phyloP scores from a whole-genome alignment of 2,888 invertebrate genomes.

The Orthonychiurus folsomi region DNA sequence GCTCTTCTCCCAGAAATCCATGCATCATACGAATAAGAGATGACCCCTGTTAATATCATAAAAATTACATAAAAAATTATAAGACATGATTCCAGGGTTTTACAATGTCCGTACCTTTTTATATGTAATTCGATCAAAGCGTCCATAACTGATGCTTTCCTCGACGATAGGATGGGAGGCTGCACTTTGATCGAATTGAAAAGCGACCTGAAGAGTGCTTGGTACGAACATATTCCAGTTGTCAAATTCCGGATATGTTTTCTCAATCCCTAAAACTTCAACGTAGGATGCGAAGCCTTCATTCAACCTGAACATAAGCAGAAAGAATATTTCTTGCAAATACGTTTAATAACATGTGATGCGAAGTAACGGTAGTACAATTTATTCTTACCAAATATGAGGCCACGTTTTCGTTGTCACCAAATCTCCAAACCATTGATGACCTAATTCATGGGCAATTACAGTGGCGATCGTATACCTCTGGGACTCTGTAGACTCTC shows the following conservation, averaged over 20 bases:
- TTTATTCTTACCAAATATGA: conserved; percentile 25
- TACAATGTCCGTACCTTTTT: conserved; percentile 40
- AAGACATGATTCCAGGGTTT: too few species aligned
- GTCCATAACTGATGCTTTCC: conserved; percentile 45
- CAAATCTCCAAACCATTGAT: conserved; percentile 22
- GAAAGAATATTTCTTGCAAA: too few species aligned
- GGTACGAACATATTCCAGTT: conserved; percentile 27
- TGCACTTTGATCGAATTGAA: conserved; percentile 43
- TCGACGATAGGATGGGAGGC: conserved; percentile 46
- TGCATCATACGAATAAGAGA: conserved; percentile 50
- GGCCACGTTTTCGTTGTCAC: conserved; percentile 19
- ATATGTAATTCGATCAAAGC: conserved; percentile 47
- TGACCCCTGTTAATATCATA: too few species aligned
- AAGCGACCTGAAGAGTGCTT: conserved; percentile 37
- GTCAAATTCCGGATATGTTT: conserved; percentile 31
- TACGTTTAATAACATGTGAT: too few species aligned
- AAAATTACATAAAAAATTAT: too few species aligned
- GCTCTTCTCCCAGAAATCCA: conserved; percentile 45
- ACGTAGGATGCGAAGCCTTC: conserved; percentile 37
- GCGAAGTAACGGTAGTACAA: too few species aligned
- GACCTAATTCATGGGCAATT: conserved; percentile 20
- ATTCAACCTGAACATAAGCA: too few species aligned
- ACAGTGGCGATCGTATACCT: conserved; percentile 14
- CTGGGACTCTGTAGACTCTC: conserved; percentile 14
- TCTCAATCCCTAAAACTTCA: conserved; percentile 28